These are phyloP conservation scores for Otolemur garnettii DNA, from an alignment of 2,113 vertebrate species.

Conservation along the genomic window DNA sequence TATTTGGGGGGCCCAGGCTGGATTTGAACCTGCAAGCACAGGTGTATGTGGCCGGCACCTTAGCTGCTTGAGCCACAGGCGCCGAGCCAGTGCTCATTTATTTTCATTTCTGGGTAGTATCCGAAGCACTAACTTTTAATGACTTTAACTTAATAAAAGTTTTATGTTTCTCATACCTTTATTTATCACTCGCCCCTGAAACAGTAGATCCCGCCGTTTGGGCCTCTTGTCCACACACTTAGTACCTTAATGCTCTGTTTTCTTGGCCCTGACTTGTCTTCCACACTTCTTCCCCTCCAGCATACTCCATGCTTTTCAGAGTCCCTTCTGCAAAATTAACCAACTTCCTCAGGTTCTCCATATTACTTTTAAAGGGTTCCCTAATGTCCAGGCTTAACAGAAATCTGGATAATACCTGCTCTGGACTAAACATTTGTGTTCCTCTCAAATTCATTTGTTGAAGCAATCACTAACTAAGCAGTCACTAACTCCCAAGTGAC, in stretches of 20 bases:
- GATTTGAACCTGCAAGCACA: too few relatives aligned
- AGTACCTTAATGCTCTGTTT: not conserved
- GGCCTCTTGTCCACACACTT: not conserved
- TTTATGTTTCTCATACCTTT: not conserved
- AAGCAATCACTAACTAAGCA: not conserved
- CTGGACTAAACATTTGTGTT: not conserved
- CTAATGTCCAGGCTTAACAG: not conserved
- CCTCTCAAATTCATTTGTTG: not conserved
- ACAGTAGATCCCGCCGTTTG: not conserved
- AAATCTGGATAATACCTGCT: not conserved
- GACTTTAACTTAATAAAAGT: not conserved
- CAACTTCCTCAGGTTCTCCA: not conserved
- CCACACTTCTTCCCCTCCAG: not conserved
- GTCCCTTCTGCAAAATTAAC: not conserved
- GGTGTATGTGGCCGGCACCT: too few relatives aligned
- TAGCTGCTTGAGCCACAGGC: too few relatives aligned
- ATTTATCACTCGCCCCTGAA: not conserved
- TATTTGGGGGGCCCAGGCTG: too few relatives aligned
- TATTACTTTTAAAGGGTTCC: not conserved
- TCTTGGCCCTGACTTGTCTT: not conserved
- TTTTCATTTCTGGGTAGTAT: not conserved
- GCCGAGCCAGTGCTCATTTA: not conserved
- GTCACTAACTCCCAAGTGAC: not conserved
- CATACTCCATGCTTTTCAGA: not conserved
- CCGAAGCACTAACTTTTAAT: not conserved